Evolutionary conservation across 2,888 invertebrate species (phyloP), one percentile per base, ranked within the genome.

Genomic region (Stenchaetothrips biformis): DNA sequence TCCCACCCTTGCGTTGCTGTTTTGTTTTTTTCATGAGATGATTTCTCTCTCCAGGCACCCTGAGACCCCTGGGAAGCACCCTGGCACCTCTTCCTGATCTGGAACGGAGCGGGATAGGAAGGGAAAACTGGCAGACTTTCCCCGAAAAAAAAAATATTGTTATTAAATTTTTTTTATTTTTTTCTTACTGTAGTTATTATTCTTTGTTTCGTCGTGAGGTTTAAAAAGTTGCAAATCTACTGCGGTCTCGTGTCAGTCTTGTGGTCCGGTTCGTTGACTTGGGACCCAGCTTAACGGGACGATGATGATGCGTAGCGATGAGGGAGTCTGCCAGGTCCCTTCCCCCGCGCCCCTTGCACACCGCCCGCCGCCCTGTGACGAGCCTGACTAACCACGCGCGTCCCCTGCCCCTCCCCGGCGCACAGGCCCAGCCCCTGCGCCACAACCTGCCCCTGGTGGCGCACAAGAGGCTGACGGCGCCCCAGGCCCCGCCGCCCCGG

Each of bases 381-480:
- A 21, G 9, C 7, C 21, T 74, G 67, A 74, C 67, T 74, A 25
- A 74, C 67, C 11, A 25, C 25, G 21, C 67, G 9, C 16, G 53
- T 74, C 25, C 67, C 53, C 59, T 74, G 67, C 21, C 67, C 67
- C 25, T 18, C 9, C 25, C 67, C 18, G 37, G 37, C 67, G 8
- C 67, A 74, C 79, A 83, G 83, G 83, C 82, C 37, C 83, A 82
- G 79, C 82, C 83, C 53, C 82, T 81, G 77, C 83, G 79, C 48
- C 80, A 78, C 48, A 53, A 85, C 80, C 84, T 88, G 85, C 88
- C 88, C 81, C 87, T 87, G 84, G 83, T 86, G 84, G 88, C 87
- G 78, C 87, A 88, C 86, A 87, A 87, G 86, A 86, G 86, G 85
- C 86, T 87, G 83, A 86, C 82, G 82, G 85, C 79, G 84, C 85